Conservation (phyloP, 1,140 invertebrate genomes). For the Atta colombica region DNA sequence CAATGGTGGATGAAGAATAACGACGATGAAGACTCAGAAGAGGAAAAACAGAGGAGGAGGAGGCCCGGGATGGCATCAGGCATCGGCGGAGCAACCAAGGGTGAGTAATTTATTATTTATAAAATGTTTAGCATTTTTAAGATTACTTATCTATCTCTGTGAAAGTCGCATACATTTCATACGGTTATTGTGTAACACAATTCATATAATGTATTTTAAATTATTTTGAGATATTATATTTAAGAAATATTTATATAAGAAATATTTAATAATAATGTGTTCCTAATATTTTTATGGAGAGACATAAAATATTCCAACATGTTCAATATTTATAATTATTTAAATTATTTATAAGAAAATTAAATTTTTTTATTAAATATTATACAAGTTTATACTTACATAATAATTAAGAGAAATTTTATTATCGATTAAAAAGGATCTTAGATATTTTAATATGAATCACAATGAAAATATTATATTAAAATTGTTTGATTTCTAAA, state of each 20-base stretch:
- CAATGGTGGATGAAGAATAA: not conserved
- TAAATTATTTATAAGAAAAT: not conserved
- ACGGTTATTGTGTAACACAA: not conserved
- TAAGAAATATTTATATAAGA: slow-evolving; percentile 2
- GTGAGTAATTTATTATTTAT: not conserved
- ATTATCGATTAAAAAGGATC: too few relatives aligned
- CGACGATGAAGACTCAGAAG: not conserved
- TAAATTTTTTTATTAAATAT: not conserved
- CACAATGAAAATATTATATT: too few relatives aligned
- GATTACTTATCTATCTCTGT: not conserved
- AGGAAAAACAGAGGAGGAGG: not conserved
- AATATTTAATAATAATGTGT: not conserved
- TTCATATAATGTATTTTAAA: too few relatives aligned
- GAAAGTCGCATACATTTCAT: not conserved
- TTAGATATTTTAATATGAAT: too few relatives aligned
- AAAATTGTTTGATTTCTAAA: too few relatives aligned
- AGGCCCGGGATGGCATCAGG: not conserved
- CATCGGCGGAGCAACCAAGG: not conserved
- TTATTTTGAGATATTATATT: not conserved
- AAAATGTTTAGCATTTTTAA: not conserved
- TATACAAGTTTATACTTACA: not conserved
- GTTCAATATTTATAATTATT: not conserved
- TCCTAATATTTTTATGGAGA: not conserved
- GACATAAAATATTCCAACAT: not conserved
- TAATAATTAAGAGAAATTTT: too few relatives aligned